Base-by-base conservation (phyloP, 2,113 vertebrate species). In the Miniopterus natalensis region DNA sequence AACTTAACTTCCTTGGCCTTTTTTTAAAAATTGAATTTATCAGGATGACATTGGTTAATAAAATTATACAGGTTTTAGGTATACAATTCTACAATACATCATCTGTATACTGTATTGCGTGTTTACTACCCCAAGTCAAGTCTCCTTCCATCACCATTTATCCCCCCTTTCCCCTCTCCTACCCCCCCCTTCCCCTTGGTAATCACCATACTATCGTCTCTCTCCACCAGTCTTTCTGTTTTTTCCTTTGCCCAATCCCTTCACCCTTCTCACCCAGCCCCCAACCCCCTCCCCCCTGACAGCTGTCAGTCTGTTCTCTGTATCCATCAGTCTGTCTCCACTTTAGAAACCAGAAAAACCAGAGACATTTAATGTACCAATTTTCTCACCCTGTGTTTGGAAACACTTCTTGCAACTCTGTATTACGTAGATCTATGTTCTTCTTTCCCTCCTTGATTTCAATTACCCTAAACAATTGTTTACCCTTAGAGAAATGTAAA, bases 391-490 rank as follows among this genome's bases (percentile, higher is more conserved):
- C 53, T 6, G 5, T 80, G 53, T 95, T 95, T 96, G 47, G 55
- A 92, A 94, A 90, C 53, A 90, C 31, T 94, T 75, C 17, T 79
- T 29, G 31, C 86, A 90, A 40, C 6, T 71, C 63, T 96, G n/a
- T 93, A 95, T 95, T 95, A 75, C 13, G 51, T 84, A 88, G 31
- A 68, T 74, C 18, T 87, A 5, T 84, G 51, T n/a, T 45, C 13
- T 81, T 42, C 40, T 49, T 3, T 1, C 1, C 0, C 9, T 14
- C 40, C 21, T 68, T 78, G 45, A 74, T 83, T 97, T 95, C 71
- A 94, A 18, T 91, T 57, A 93, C 57, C 42, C 40, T 92, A 90
- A 92, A 68, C 45, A 49, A 25, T 95, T 42, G 21, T 92, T 93
- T 95, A 53, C 3, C 51, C 55, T 21, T 20, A 36, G 27, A n/a